Conservation (phyloP, 2,888 invertebrate genomes). For the Nineta flava region DNA sequence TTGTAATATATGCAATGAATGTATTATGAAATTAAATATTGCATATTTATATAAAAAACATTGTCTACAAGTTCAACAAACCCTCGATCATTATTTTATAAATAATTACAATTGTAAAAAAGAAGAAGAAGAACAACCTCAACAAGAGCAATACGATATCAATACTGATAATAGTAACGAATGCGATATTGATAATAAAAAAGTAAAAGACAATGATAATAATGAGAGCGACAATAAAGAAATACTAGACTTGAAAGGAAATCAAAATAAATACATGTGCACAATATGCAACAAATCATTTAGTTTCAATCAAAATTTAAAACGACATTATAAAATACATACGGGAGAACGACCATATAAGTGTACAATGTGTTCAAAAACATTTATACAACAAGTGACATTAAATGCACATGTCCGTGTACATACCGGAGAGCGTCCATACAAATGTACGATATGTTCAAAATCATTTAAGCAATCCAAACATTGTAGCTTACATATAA, state of each 20-base stretch:
- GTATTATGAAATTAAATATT: not conserved
- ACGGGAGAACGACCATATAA: not conserved
- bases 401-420: not conserved
- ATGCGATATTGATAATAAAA: too few relatives aligned
- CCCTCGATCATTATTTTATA: not conserved
- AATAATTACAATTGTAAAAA: too few relatives aligned
- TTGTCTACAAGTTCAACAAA: not conserved
- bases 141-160: too few relatives aligned
- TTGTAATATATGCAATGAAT: not conserved
- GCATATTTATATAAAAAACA: not conserved
- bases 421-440: not conserved
- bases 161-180: too few relatives aligned
- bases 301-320: not conserved
- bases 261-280: not conserved
- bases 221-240: too few relatives aligned
- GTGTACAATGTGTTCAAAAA: not conserved
- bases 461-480: not conserved
- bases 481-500: not conserved
- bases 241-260: too few relatives aligned
- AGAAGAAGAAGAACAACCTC: too few relatives aligned
- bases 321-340: not conserved
- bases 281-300: not conserved
- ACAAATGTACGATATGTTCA: not conserved
- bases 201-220: too few relatives aligned
- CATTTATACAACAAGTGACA: not conserved